Base-by-base conservation (phyloP, 1,140 invertebrate species). In the Dendrolimus kikuchii region DNA sequence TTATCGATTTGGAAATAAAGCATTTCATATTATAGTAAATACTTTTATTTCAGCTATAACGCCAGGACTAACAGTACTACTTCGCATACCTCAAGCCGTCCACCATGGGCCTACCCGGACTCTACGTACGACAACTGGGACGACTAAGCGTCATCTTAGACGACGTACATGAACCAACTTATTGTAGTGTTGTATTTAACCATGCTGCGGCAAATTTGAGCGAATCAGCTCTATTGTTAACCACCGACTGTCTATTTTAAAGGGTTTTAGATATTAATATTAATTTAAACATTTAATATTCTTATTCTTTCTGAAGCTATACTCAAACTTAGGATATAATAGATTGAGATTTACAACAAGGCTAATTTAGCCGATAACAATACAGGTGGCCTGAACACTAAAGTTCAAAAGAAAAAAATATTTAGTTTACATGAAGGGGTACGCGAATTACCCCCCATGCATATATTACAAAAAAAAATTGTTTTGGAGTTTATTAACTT, bases 91-190 rank as follows among this genome's bases (percentile, higher is more conserved):
- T 69, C 75, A 0, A 69, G 69, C 64, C 81, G 81, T 41, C 78
- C 79, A 2, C 80, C 78, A 4, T 86, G 82, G 82, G 80, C 78
- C 7, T 74, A 80, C 44, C 77, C 80, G 0, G 80, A 83, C 36
- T 62, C 65, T 6, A 56, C 66, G 6, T 77, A 72, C 46, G 74
- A 68, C 38, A 58, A 53, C 41, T 86, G 82, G 82, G 68, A 81
- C 45, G 64, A 81, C 49, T 82, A 77, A 74, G 62, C 36, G 5
- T 5, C 47, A 8, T 5, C 4, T 44, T 10, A 50, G 49, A 46
- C 40, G 43, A 47, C 44, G 48, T 42, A n/a, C 37, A 5, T 43
- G 45, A 41, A 45, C n/a, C 42, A 5, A 45, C 38, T 51, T 49
- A 39, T 39, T 6, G 4, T 7, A 23, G 46, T 37, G 46, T 46